Base-by-base conservation (phyloP, 2,888 invertebrate species). In the Pristionchus fissidentatus region DNA sequence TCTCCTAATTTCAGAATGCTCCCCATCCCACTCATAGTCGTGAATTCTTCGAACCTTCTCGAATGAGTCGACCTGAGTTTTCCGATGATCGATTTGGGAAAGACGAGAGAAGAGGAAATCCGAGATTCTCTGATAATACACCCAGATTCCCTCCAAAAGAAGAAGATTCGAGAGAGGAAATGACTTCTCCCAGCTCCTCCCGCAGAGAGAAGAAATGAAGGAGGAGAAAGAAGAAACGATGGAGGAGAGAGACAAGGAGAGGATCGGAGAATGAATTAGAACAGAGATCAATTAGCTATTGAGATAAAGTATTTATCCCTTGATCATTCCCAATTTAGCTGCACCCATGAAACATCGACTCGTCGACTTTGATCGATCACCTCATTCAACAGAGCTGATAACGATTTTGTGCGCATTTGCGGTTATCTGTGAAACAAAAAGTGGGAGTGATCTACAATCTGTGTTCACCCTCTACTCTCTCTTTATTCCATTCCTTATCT, bases 101-200 rank as follows among this genome's bases (percentile, higher is more conserved):
- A 35, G 73, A 73, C n/a, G 73, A 73, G 5, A 41, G 73, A 43
- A 73, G 73, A 38, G 73, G 73, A 41, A 26, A 41, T 1, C 73
- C 73, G 1, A 43, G 73, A 73, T 73, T 73, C 73, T 73, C 73
- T n/a, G 73, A 73, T 26, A 73, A 32, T 41, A 41, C 73, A 41
- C 73, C 73, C 8, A 22, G 73, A 43, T 73, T 73, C n/a, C 41
- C 62, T 32, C 35, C 62, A 35, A 62, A 43, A 13, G 73, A 43
- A 41, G 73, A 73, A n/a, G 73, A 43, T 73, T 43, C 73, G 41
- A 73, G 73, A 26, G 73, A 41, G n/a, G 73, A 73, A 26, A 73
- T 73, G 43, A 73, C 73, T 73, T 73, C 73, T 73, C n/a, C 73
- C 73, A 32, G 29, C 62, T 62, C 62, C 62, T 62, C 62, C 62